Evolutionary conservation across 2,888 invertebrate genomes (phyloP), one percentile per base, ranked within the genome.

Genomic region (Ennomos quercinarius): DNA sequence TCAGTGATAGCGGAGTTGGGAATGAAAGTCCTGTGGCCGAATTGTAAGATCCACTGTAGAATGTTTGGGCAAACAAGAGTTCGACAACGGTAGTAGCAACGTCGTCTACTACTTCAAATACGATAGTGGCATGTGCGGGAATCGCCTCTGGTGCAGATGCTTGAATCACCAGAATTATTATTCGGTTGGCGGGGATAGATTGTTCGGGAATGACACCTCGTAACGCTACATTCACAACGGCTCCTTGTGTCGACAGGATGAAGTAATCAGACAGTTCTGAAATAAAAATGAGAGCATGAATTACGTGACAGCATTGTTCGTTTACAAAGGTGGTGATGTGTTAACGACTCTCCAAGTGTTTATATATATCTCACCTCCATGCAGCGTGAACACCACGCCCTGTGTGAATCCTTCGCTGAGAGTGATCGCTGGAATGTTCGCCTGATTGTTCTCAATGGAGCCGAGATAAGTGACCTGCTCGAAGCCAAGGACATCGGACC

Each of bases 41-140:
- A 10, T 64, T 61, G 52, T 68, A 77, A 6, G 66, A 57, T 11
- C 77, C 78, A 10, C 70, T 72, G 53, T 78, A 80, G 60, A 66
- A 76, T 8, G 69, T 44, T 40, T 72, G 69, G 34, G 48, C 50
- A 45, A 64, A 64, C 13, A 61, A 49, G 10, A 61, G 57, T 36
- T 64, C 60, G 12, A 64, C 55, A 8, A 54, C 40, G 2, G 55
- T 13, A 11, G 41, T 6, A 9, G 12, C n/a, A 10, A 42, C 43
- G 0, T 64, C 63, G 1, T 68, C 59, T 10, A 39, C 54, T 1
- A 65, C 39, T 56, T 72, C 64, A 12, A 80, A 41, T 17, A 79
- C 71, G 13, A 80, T 54, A 12, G 74, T 70, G 11, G 81, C 73
- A 47, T 60, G 61, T 9, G 77, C 76, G 9, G 75, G 43, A 10